Conservation (phyloP, 2,113 vertebrate genomes). For the Semicossyphus pulcher region DNA sequence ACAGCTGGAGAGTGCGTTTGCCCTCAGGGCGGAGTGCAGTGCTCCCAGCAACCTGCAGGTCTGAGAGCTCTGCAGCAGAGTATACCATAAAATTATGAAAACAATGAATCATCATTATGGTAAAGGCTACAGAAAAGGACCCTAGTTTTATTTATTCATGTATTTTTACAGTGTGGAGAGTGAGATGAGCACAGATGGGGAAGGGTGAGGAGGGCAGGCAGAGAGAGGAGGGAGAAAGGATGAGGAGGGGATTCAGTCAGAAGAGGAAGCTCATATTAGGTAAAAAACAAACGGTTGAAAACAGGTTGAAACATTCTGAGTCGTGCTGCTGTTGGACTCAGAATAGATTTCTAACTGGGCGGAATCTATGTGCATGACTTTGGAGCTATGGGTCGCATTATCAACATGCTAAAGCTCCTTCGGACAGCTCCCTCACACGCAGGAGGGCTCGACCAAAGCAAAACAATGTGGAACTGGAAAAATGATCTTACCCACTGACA, state of each 20-base stretch:
- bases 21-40: slow-evolving; percentile 34
- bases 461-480: slow-evolving; percentile 22
- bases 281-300: slow-evolving; percentile 1
- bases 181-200: slow-evolving; percentile 14
- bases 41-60: slow-evolving; percentile 25
- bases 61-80: slow-evolving; percentile 12
- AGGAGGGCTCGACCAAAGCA: slow-evolving; percentile 8
- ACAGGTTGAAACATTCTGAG: neutral
- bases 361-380: slow-evolving; percentile 31
- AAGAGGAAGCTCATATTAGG: neutral
- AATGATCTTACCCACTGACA: slow-evolving; percentile 5
- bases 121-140: neutral
- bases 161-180: neutral
- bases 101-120: slow-evolving; percentile 40
- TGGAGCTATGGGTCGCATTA: slow-evolving; percentile 5
- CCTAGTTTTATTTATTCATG: neutral
- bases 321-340: neutral
- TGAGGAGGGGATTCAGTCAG: slow-evolving; percentile 7
- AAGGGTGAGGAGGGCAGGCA: neutral
- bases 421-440: slow-evolving; percentile 12
- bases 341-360: slow-evolving; percentile 12
- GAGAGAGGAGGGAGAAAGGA: neutral
- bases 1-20: slow-evolving; percentile 29
- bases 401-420: slow-evolving; percentile 10
- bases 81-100: slow-evolving; percentile 28